Percentiles rank a stretch among this genome's conserved stretches.
These are phyloP conservation scores for Plecturocebus donacophilus DNA, from an alignment of 2,113 vertebrate genomes.

Conservation along the genomic window DNA sequence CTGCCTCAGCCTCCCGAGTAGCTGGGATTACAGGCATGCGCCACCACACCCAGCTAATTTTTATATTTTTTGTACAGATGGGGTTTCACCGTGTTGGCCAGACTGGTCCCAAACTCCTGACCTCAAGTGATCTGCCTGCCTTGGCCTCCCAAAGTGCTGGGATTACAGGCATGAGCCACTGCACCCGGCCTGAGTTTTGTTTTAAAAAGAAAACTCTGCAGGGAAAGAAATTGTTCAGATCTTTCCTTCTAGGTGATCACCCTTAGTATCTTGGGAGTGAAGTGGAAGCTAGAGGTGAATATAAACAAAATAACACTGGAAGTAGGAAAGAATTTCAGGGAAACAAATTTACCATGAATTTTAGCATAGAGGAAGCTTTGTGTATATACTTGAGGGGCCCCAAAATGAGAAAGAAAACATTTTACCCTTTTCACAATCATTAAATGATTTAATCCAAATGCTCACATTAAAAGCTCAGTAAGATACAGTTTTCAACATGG, in stretches of 20 bases:
- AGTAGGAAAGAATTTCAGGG: neutral
- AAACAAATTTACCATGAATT: neutral
- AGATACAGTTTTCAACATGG: neutral
- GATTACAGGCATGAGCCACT: too few relatives aligned
- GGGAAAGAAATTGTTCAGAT: neutral
- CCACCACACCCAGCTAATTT: too few relatives aligned
- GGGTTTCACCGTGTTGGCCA: too few relatives aligned
- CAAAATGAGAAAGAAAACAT: neutral
- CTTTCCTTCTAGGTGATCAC: neutral
- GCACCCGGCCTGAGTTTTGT: too few relatives aligned
- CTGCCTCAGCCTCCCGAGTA: too few relatives aligned
- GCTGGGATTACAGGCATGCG: too few relatives aligned
- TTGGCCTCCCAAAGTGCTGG: too few relatives aligned
- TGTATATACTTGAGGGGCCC: neutral
- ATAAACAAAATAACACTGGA: neutral
- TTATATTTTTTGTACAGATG: too few relatives aligned
- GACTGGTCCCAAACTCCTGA: too few relatives aligned
- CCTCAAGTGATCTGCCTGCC: too few relatives aligned
- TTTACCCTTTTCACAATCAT: neutral
- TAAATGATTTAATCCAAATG: slow-evolving; percentile 18
- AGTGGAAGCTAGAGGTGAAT: neutral
- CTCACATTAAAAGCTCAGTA: neutral
- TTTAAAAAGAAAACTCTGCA: slow-evolving; percentile 29
- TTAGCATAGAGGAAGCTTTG: neutral
- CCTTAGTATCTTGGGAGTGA: neutral